Conservation (phyloP, 2,888 invertebrate species). For the Frankliniella intonsa region DNA sequence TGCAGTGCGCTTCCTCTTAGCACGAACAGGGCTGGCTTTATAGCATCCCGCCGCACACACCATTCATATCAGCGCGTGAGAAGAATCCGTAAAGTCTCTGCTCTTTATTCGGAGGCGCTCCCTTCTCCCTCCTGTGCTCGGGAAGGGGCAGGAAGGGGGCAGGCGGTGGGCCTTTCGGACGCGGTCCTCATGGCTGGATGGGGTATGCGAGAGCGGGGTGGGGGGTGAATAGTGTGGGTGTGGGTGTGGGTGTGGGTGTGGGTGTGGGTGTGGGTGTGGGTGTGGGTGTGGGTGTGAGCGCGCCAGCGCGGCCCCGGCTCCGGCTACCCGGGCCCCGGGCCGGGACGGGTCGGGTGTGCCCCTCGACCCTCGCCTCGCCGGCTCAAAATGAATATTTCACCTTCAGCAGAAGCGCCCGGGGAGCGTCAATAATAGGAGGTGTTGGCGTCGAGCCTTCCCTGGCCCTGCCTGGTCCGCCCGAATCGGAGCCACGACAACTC, state of each 20-base stretch:
- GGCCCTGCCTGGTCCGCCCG: no score
- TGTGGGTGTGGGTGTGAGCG: not conserved
- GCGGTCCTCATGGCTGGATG: not conserved
- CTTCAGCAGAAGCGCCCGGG: not conserved
- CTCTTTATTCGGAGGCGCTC: no score
- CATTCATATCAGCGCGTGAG: not conserved
- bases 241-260: not conserved
- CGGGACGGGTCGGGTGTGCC: no score
- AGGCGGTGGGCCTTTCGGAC: not conserved
- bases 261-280: no score
- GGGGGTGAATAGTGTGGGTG: no score
- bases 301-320: no score
- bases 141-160: not conserved
- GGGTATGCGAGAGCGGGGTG: not conserved
- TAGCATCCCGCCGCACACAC: not conserved
- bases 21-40: no score
- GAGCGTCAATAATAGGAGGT: not conserved
- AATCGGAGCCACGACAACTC: no score
- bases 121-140: not conserved
- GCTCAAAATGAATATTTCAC: not conserved
- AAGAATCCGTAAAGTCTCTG: not conserved
- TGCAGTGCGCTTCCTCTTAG: no score
- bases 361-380: not conserved
- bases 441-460: not conserved
- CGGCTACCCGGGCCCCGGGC: no score